phyloP scores from a whole-genome alignment of 1,140 invertebrate genomes.

The Achroia grisella region DNA sequence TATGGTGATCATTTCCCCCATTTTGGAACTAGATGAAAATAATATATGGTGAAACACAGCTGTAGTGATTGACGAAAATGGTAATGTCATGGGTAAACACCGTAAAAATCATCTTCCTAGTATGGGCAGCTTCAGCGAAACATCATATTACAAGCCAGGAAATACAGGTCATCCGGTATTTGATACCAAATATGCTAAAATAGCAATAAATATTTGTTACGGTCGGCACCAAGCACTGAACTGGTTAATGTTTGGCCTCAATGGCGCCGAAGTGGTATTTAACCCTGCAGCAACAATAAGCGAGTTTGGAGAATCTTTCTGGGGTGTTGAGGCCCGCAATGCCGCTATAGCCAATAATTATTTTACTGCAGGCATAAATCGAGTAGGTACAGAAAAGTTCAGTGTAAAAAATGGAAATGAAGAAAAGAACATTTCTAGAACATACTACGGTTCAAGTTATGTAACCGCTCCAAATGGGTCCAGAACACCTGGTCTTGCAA shows the following conservation, averaged over 20 bases:
- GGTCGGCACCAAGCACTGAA: conserved; percentile 98
- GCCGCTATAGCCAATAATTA: conserved; percentile 97
- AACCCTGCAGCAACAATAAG: conserved; percentile 96
- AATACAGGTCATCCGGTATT: conserved; percentile 96
- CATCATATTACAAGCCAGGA: conserved; percentile 97
- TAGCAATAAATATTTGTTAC: conserved; percentile 98
- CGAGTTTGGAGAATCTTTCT: conserved; percentile 92
- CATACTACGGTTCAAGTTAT: conserved; percentile 98
- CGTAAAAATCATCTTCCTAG: conserved; percentile 99
- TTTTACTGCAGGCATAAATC: conserved; percentile 95
- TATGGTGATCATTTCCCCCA: conserved; percentile 97
- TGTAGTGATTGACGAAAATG: conserved; percentile 92
- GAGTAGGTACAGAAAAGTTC: conserved; percentile 97
- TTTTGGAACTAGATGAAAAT: conserved; percentile 91
- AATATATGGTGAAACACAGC: conserved; percentile 97
- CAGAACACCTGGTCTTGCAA: conserved; percentile 90
- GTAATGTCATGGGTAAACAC: conserved; percentile 93
- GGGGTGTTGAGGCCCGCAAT: conserved; percentile 96
- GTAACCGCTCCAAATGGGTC: conserved; percentile 94
- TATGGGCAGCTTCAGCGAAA: conserved; percentile 98
- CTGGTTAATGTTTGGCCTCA: conserved; percentile 97
- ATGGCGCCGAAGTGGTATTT: conserved; percentile 98
- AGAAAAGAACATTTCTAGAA: conserved; percentile 88
- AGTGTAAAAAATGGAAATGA: conserved; percentile 82
- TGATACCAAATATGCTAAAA: conserved; percentile 87